A percentile compares a stretch with the other conserved stretches of the same genome.
phyloP scores from a whole-genome alignment of 1,140 invertebrate genomes.

The Hesperophylax magnus region DNA sequence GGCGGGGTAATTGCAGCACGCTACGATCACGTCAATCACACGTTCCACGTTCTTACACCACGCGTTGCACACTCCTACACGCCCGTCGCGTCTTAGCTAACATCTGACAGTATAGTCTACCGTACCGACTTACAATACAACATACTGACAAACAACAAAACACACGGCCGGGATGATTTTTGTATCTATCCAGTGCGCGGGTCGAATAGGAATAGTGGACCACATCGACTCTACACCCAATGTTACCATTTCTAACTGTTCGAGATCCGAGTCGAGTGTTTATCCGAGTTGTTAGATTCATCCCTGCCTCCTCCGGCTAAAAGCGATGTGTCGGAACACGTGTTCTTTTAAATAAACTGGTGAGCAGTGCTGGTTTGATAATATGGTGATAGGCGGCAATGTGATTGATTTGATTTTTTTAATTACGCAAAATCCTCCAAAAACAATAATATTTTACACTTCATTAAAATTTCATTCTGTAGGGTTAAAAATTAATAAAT shows the following conservation, averaged over 20 bases:
- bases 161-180: not conserved
- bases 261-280: not conserved
- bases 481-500: no score
- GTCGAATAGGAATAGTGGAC: not conserved
- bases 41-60: conserved; percentile 13
- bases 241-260: not conserved
- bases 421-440: no score
- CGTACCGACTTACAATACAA: no score
- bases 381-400: conserved; percentile 19
- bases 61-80: conserved; percentile 19
- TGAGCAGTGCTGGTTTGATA: conserved; percentile 23
- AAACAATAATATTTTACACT: no score
- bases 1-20: conserved; percentile 43
- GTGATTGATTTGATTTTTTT: not conserved
- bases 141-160: no score
- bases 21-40: conserved; percentile 32
- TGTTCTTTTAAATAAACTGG: conserved; percentile 7
- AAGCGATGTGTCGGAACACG: conserved; percentile 20
- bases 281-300: not conserved
- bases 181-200: conserved; percentile 17
- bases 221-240: not conserved
- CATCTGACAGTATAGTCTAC: no score
- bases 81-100: not conserved
- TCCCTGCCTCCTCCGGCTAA: not conserved
- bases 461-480: no score